phyloP scores from a whole-genome alignment of 1,140 invertebrate genomes.

The Drosophila rhopaloa region DNA sequence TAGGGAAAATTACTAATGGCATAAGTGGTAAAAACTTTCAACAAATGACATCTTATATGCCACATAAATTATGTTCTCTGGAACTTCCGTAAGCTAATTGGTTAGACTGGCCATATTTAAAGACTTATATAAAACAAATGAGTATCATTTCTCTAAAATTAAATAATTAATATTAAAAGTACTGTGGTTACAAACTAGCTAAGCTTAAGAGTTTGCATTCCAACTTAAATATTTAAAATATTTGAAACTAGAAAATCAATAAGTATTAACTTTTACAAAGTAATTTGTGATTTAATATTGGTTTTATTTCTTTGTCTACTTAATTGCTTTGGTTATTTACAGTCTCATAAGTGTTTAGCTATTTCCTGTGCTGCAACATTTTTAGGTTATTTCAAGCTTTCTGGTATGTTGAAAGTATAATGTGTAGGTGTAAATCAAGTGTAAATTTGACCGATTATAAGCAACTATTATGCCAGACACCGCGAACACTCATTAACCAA shows the following conservation, averaged over 20 bases:
- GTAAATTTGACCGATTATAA: conserved; percentile 20
- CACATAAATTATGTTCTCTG: background rate
- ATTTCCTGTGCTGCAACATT: conserved; percentile 38
- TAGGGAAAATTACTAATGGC: background rate
- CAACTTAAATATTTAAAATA: too few relatives aligned
- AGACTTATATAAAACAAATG: too few relatives aligned
- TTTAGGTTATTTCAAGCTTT: conserved; percentile 14
- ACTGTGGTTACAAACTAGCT: too few relatives aligned
- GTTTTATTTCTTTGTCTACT: background rate
- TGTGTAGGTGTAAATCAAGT: conserved; percentile 7
- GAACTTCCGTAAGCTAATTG: background rate
- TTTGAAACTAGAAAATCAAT: too few relatives aligned
- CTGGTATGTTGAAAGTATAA: background rate
- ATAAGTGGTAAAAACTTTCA: conserved; percentile 7
- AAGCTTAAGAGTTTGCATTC: too few relatives aligned
- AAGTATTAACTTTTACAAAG: too few relatives aligned
- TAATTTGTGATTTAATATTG: background rate
- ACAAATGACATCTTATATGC: conserved; percentile 1
- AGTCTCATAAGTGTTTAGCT: conserved; percentile 30
- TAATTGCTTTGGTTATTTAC: background rate
- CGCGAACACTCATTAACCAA: conserved; percentile 13
- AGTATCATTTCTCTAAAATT: too few relatives aligned
- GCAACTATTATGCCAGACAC: conserved; percentile 9
- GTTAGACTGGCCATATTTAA: background rate
- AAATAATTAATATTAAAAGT: too few relatives aligned